phyloP scores from a whole-genome alignment of 2,113 vertebrate species.

The Empidonax alnorum region DNA sequence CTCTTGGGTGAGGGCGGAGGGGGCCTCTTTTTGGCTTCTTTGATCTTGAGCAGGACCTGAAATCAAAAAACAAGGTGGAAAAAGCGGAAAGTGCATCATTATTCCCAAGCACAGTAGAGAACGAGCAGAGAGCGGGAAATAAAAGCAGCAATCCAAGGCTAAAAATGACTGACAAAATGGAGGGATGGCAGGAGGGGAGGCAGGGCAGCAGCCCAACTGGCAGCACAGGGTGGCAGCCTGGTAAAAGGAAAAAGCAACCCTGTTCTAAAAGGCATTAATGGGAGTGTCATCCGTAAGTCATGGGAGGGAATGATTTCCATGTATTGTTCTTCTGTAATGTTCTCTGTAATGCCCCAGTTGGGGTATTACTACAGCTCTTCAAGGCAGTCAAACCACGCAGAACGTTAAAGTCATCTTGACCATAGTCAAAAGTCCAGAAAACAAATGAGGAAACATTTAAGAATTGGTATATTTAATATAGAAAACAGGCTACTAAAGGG shows the following conservation, averaged over 20 bases:
- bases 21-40: conserved; percentile 75
- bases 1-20: conserved; percentile 42
- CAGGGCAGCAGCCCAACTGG: background rate
- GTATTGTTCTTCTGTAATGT: background rate
- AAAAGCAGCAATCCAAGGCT: background rate
- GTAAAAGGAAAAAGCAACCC: background rate
- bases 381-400: background rate
- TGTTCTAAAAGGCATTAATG: background rate
- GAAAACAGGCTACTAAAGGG: background rate
- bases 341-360: background rate
- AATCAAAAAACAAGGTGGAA: background rate
- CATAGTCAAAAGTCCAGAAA: background rate
- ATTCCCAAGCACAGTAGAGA: background rate
- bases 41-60: conserved; percentile 82
- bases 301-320: background rate
- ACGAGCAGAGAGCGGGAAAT: background rate
- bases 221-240: background rate
- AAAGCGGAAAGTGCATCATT: background rate
- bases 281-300: background rate
- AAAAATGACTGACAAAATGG: background rate
- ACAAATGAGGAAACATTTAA: background rate
- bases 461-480: background rate
- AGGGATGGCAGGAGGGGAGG: background rate
- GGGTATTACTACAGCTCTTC: background rate
- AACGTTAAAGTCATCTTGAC: background rate